Evolutionary conservation across 2,888 invertebrate species (phyloP).

Genomic region (Augiades crinisus): DNA sequence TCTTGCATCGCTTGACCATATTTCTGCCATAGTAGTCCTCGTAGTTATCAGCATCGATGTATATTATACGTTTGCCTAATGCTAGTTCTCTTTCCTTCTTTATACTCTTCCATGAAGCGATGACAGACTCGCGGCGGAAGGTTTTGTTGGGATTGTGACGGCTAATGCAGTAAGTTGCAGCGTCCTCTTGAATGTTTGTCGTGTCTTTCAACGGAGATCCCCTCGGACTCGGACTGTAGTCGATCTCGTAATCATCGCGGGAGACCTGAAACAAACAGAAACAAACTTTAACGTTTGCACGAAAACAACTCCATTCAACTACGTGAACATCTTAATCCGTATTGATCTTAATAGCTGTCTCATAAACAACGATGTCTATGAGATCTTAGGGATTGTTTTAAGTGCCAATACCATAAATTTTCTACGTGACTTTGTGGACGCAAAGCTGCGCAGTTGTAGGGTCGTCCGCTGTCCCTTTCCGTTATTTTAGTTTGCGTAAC

Average conservation of each 20-base stretch:
- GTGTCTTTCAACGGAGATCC: constrained; percentile 73
- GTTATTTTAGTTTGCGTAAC: constrained; percentile 42
- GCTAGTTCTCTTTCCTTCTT: constrained; percentile 76
- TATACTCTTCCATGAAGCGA: constrained; percentile 75
- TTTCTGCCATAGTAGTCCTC: constrained; percentile 73
- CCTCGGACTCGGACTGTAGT: constrained; percentile 68
- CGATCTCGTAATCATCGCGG: constrained; percentile 70
- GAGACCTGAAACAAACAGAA: constrained; percentile 67
- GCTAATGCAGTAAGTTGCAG: constrained; percentile 66
- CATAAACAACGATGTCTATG: constrained; percentile 37
- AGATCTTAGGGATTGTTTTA: constrained; percentile 53
- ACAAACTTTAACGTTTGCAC: constrained; percentile 11
- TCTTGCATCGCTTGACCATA: constrained; percentile 72
- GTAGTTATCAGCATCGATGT: constrained; percentile 67
- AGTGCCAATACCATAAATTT: constrained; percentile 57
- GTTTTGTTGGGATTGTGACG: constrained; percentile 77
- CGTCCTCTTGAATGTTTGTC: constrained; percentile 69
- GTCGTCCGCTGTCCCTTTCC: constrained; percentile 49
- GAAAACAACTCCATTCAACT: neutral
- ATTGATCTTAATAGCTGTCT: constrained; percentile 31
- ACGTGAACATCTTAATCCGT: constrained; percentile 11
- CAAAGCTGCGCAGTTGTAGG: constrained; percentile 36
- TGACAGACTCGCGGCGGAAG: constrained; percentile 73
- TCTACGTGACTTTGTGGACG: constrained; percentile 42
- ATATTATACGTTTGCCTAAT: constrained; percentile 67